These are phyloP conservation scores for Rotaria sp. DNA, from an alignment of 2,888 invertebrate genomes.

Conservation along the genomic window DNA sequence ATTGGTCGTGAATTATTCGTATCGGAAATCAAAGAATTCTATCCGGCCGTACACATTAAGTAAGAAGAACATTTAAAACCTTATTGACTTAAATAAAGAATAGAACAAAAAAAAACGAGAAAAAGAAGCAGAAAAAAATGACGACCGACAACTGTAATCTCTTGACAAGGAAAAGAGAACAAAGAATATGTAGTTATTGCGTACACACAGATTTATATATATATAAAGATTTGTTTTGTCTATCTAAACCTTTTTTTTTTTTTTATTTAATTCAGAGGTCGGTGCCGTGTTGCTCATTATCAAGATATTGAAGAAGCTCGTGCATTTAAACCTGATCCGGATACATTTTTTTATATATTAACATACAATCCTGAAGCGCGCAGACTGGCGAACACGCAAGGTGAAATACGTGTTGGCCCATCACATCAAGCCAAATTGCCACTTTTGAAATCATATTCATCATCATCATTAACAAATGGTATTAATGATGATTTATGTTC, in stretches of 20 bases:
- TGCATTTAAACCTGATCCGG: slow-evolving; percentile 56
- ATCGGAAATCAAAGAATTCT: slow-evolving; percentile 40
- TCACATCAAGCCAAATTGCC: slow-evolving; percentile 58
- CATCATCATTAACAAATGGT: not conserved
- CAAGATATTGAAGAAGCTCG: slow-evolving; percentile 57
- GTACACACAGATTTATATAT: not conserved
- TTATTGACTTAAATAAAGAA: not conserved
- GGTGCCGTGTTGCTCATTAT: slow-evolving; percentile 59
- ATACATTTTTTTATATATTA: slow-evolving; percentile 60
- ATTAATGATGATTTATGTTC: slow-evolving; percentile 29
- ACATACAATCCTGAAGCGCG: slow-evolving; percentile 60
- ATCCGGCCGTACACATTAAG: slow-evolving; percentile 38
- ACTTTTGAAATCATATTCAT: not conserved
- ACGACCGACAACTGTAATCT: slow-evolving; percentile 24
- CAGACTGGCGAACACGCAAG: slow-evolving; percentile 60
- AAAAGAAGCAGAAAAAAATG: not conserved
- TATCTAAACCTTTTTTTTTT: not conserved
- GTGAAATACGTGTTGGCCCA: slow-evolving; percentile 62
- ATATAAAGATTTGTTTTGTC: slow-evolving; percentile 10
- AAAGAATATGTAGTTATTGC: not conserved
- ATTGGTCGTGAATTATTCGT: slow-evolving; percentile 41
- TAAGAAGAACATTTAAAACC: slow-evolving; percentile 31
- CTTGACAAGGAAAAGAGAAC: not conserved
- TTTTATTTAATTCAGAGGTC: slow-evolving; percentile 53
- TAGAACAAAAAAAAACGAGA: not conserved